Conservation (phyloP, 2,888 invertebrate species). For the Agonopterix subpropinquella region DNA sequence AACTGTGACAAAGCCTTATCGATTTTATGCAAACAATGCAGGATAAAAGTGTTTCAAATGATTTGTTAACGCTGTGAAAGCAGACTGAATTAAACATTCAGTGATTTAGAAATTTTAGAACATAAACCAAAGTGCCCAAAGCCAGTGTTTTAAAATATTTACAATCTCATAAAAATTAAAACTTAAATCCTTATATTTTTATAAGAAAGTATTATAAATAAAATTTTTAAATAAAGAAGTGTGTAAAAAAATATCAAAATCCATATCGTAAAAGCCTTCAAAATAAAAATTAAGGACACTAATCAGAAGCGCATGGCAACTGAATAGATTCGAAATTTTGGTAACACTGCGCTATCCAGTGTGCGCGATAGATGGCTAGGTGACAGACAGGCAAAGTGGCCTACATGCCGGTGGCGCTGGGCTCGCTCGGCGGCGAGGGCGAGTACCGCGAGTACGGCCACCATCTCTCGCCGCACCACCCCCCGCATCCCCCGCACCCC, state of each 20-base stretch:
- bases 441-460: conserved; percentile 71
- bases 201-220: neutral
- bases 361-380: conserved; percentile 33
- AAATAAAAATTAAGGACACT: no score
- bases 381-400: conserved; percentile 80
- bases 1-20: neutral
- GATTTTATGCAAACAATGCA: conserved; percentile 2
- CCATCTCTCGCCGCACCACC: conserved; percentile 65
- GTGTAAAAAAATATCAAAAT: neutral
- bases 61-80: neutral
- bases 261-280: conserved; percentile 2
- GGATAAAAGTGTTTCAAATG: neutral
- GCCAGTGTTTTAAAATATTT: conserved; percentile 16
- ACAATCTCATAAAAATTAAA: neutral
- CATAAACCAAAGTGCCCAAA: conserved; percentile 51
- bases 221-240: neutral
- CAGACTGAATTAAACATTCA: neutral
- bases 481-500: conserved; percentile 49
- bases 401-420: conserved; percentile 79
- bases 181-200: neutral
- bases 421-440: conserved; percentile 79
- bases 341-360: conserved; percentile 12
- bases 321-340: conserved; percentile 6
- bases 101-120: conserved; percentile 7
- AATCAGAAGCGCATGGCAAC: conserved; percentile 11